Evolutionary conservation across 1,140 invertebrate genomes (phyloP).

Genomic region (Callitettix versicolor): DNA sequence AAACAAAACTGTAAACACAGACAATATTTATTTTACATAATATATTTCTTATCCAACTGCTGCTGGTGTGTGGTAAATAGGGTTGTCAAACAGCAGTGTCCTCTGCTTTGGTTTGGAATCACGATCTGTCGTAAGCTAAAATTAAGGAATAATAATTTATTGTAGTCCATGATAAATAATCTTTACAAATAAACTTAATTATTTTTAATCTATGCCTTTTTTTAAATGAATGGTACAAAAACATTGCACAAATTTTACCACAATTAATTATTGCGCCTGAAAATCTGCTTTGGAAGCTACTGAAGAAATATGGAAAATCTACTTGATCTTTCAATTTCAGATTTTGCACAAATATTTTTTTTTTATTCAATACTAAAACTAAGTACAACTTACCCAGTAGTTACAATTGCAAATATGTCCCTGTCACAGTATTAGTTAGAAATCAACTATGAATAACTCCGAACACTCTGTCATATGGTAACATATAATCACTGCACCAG

Average conservation of each 20-base stretch:
- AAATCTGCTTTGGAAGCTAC: not conserved
- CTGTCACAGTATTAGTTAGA: too few species aligned
- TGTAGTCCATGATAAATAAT: not conserved
- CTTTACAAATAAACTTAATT: not conserved
- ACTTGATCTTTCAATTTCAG: not conserved
- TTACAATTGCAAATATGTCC: too few species aligned
- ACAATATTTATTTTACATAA: too few species aligned
- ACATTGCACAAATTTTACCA: too few species aligned
- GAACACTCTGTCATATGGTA: too few species aligned
- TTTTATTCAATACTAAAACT: too few species aligned
- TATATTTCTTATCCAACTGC: too few species aligned
- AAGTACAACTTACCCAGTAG: too few species aligned
- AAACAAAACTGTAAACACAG: too few species aligned
- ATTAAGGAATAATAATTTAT: not conserved
- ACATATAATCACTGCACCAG: too few species aligned
- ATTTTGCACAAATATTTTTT: not conserved
- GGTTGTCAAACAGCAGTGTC: slow-evolving; percentile 5
- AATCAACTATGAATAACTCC: too few species aligned
- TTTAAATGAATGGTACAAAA: not conserved
- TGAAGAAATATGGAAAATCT: not conserved
- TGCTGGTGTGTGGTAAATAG: not conserved
- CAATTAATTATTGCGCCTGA: not conserved
- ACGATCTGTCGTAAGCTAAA: slow-evolving; percentile 1
- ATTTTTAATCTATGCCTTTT: not conserved
- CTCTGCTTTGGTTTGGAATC: not conserved